Percentiles rank a stretch among this genome's conserved stretches.
Evolutionary conservation across 2,888 invertebrate genomes (phyloP).

Genomic region (Odontothrips loti): DNA sequence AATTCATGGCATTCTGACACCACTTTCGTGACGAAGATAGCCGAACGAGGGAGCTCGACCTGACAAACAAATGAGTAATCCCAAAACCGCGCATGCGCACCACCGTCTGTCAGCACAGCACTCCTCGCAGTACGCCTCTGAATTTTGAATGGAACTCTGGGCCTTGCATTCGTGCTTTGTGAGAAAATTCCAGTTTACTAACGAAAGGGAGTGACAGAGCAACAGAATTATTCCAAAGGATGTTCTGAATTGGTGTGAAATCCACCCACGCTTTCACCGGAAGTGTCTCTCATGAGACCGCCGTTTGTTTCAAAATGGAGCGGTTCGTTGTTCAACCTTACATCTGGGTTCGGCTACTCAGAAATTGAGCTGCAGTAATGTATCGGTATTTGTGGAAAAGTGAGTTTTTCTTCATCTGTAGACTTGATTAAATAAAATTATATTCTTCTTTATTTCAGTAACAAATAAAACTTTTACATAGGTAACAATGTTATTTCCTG

Average conservation of each 20-base stretch:
- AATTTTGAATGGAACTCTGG: too few species aligned
- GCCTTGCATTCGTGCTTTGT: too few species aligned
- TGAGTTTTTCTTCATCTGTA: background rate
- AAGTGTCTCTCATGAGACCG: too few species aligned
- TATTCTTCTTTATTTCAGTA: background rate
- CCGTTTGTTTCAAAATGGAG: too few species aligned
- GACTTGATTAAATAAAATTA: background rate
- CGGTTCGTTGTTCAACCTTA: too few species aligned
- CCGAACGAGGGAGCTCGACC: constrained; percentile 5
- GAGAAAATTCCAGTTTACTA: too few species aligned
- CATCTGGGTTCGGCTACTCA: background rate
- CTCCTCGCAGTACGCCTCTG: too few species aligned
- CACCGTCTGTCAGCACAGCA: background rate
- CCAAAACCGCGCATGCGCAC: background rate
- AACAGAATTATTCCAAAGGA: too few species aligned
- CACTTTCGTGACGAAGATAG: constrained; percentile 15
- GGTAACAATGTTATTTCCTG: too few species aligned
- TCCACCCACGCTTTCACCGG: too few species aligned
- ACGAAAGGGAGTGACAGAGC: too few species aligned
- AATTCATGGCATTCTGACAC: constrained; percentile 26
- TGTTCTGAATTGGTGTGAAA: too few species aligned
- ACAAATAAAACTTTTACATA: background rate
- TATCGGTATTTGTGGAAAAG: background rate
- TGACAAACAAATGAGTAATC: constrained; percentile 6
- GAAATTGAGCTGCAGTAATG: background rate